A percentile compares a stretch with the other conserved stretches of the same genome.
Evolutionary conservation across 2,888 invertebrate genomes (phyloP).

Genomic region (Caenorhabditis sulstoni): DNA sequence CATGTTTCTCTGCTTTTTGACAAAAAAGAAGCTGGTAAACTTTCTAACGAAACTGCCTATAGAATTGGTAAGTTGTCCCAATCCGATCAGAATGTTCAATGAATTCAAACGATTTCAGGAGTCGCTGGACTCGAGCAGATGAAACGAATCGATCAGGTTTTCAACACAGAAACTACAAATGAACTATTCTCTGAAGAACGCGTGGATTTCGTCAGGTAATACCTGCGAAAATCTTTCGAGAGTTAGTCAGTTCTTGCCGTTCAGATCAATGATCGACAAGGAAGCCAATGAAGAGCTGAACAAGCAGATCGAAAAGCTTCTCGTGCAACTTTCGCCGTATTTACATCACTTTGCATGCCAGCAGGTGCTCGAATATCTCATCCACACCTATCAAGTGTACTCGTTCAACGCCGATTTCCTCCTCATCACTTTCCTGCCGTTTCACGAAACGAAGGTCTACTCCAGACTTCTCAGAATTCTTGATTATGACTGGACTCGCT

Average conservation of each 20-base stretch:
- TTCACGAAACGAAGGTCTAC: conserved; percentile 93
- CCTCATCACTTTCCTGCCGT: conserved; percentile 90
- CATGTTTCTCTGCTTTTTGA: conserved; percentile 91
- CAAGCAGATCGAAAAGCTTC: conserved; percentile 87
- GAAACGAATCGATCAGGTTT: conserved; percentile 86
- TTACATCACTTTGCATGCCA: conserved; percentile 90
- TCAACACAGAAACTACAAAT: conserved; percentile 86
- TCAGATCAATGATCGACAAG: conserved; percentile 44
- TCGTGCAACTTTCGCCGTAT: conserved; percentile 90
- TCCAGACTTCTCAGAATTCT: conserved; percentile 87
- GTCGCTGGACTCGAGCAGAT: conserved; percentile 90
- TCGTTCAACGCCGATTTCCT: conserved; percentile 90
- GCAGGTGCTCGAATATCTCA: conserved; percentile 95
- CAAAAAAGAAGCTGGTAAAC: conserved; percentile 90
- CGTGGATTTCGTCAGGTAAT: conserved; percentile 84
- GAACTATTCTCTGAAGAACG: conserved; percentile 87
- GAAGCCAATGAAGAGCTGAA: conserved; percentile 88
- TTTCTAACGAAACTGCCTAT: conserved; percentile 90
- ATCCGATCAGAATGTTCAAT: neutral
- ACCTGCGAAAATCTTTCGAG: conserved; percentile 76
- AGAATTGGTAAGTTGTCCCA: conserved; percentile 86
- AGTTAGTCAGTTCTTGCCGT: conserved; percentile 83
- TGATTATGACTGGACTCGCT: conserved; percentile 83
- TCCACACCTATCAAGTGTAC: conserved; percentile 88
- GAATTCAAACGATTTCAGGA: conserved; percentile 81